These are phyloP conservation scores for Tipula helvola DNA, from an alignment of 2,888 invertebrate genomes.

Conservation along the genomic window DNA sequence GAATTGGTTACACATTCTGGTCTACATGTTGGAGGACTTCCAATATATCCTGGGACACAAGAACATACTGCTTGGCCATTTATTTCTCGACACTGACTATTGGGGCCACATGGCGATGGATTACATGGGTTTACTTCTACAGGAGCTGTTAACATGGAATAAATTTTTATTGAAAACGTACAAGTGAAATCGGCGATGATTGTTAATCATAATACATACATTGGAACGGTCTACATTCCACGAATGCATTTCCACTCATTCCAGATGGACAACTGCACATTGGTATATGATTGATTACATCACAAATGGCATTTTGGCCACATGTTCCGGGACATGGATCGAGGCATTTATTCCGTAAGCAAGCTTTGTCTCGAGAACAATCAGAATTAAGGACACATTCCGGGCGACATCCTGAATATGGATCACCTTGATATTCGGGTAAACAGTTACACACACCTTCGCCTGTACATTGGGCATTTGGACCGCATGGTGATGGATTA, in stretches of 20 bases:
- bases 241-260: slow-evolving; percentile 59
- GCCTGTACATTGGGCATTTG: slow-evolving; percentile 45
- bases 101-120: slow-evolving; percentile 65
- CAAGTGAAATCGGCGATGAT: neutral
- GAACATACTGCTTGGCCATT: slow-evolving; percentile 63
- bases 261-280: slow-evolving; percentile 60
- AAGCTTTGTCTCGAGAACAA: slow-evolving; percentile 55
- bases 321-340: slow-evolving; percentile 67
- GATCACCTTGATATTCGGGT: slow-evolving; percentile 52
- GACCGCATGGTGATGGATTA: slow-evolving; percentile 51
- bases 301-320: slow-evolving; percentile 58
- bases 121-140: slow-evolving; percentile 46
- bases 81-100: slow-evolving; percentile 60
- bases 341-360: slow-evolving; percentile 55
- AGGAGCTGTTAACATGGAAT: slow-evolving; percentile 25
- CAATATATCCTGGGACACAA: slow-evolving; percentile 55
- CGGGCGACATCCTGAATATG: slow-evolving; percentile 53
- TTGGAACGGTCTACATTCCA: slow-evolving; percentile 46
- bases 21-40: slow-evolving; percentile 64
- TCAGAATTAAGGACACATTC: slow-evolving; percentile 64
- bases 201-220: slow-evolving; percentile 30
- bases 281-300: slow-evolving; percentile 62
- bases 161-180: neutral
- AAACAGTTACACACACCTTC: slow-evolving; percentile 52
- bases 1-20: slow-evolving; percentile 64